phyloP scores from a whole-genome alignment of 2,113 vertebrate genomes.

The Lynx canadensis region DNA sequence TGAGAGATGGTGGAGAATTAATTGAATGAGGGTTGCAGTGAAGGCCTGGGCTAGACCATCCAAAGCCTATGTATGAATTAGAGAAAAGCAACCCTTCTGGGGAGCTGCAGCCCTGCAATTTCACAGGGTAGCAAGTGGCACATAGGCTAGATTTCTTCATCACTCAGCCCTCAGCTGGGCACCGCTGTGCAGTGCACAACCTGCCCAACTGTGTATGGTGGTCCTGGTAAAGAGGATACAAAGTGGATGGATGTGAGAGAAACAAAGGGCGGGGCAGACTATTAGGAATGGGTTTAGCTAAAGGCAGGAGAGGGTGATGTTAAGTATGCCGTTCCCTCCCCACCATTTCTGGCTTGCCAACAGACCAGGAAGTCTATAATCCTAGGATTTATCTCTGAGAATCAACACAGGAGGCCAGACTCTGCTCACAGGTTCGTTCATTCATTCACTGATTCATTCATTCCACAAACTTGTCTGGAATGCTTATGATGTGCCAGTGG shows the following conservation, averaged over 20 bases:
- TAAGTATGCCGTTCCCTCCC: no score
- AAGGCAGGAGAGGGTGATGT: neutral
- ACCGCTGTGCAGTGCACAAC: neutral
- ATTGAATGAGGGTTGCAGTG: neutral
- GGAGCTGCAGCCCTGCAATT: neutral
- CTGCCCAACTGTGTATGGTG: neutral
- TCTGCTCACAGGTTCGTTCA: neutral
- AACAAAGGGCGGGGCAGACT: neutral
- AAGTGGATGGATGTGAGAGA: neutral
- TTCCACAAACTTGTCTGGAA: neutral
- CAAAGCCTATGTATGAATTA: neutral
- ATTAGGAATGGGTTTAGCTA: neutral
- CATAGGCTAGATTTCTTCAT: neutral
- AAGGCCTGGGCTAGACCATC: neutral
- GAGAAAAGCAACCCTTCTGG: neutral
- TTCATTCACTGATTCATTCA: neutral
- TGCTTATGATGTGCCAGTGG: no score
- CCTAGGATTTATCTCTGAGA: neutral
- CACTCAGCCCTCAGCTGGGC: neutral
- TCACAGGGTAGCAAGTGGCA: neutral
- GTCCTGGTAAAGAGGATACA: neutral
- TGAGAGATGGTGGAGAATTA: neutral
- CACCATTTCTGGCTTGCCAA: neutral
- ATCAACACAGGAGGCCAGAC: neutral
- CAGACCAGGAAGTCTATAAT: neutral